Conservation (phyloP, 2,888 invertebrate genomes). For the Mesorhabditis sp. region DNA sequence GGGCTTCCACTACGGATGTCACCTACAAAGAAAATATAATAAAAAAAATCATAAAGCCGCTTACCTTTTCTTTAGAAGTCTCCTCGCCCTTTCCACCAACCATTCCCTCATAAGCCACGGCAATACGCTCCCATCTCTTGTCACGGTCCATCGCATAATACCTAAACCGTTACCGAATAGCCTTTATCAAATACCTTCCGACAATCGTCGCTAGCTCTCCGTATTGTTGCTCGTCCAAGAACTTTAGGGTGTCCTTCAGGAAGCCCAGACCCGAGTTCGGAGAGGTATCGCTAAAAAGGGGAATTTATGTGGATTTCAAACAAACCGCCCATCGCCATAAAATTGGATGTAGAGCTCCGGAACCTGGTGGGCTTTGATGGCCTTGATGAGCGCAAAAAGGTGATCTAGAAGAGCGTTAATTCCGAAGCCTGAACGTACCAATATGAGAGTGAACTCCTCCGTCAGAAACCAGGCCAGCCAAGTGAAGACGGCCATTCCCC, state of each 20-base stretch:
- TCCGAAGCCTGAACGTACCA: constrained; percentile 18
- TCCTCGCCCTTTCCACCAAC: constrained; percentile 59
- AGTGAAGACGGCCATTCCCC: constrained; percentile 59
- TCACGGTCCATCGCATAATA: constrained; percentile 63
- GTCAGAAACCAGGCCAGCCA: constrained; percentile 60
- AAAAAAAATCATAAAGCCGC: constrained; percentile 25
- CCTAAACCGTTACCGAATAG: constrained; percentile 26
- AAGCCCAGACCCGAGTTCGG: constrained; percentile 59
- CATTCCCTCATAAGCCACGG: constrained; percentile 60
- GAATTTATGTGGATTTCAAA: constrained; percentile 24
- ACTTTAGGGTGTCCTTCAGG: constrained; percentile 54
- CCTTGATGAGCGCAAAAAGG: constrained; percentile 59
- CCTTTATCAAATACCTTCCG: constrained; percentile 29
- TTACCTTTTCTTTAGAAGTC: constrained; percentile 41
- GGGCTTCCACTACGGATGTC: constrained; percentile 47
- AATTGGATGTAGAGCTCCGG: constrained; percentile 60
- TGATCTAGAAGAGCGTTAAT: constrained; percentile 48
- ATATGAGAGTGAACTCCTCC: constrained; percentile 62
- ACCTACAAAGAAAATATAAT: constrained; percentile 30
- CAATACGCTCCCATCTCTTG: constrained; percentile 56
- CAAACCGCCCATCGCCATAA: constrained; percentile 53
- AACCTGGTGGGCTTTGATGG: constrained; percentile 59
- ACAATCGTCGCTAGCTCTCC: constrained; percentile 59
- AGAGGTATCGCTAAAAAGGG: constrained; percentile 59
- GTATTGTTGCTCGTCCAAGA: constrained; percentile 44